These are phyloP conservation scores for Tamias sibiricus DNA, from an alignment of 2,113 vertebrate genomes.

Conservation along the genomic window DNA sequence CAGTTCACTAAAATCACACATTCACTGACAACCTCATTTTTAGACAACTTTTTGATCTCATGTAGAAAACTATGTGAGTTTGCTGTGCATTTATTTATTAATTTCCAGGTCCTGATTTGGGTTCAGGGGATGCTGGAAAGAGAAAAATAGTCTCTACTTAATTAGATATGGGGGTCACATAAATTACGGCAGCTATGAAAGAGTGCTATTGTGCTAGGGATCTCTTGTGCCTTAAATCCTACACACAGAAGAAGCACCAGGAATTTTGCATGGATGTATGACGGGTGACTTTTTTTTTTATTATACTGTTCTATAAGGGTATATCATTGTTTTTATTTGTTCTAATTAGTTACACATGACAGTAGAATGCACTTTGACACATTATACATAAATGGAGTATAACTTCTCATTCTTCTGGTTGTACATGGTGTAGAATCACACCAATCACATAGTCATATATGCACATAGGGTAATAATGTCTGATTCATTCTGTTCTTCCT, in stretches of 20 bases:
- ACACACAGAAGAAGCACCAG: background rate
- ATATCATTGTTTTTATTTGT: too few relatives aligned
- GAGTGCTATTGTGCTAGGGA: background rate
- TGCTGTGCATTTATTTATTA: background rate
- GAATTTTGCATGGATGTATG: background rate
- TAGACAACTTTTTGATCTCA: background rate
- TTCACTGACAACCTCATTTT: background rate
- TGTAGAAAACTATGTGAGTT: background rate
- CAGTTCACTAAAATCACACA: background rate
- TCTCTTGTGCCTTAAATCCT: background rate
- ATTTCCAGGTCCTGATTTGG: background rate
- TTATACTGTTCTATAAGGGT: too few relatives aligned
- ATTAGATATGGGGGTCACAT: background rate
- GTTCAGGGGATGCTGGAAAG: background rate
- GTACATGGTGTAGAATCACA: too few relatives aligned
- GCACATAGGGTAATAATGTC: too few relatives aligned
- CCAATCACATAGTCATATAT: too few relatives aligned
- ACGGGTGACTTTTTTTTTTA: background rate
- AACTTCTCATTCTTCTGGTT: too few relatives aligned
- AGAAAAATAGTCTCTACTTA: background rate
- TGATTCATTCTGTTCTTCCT: too few relatives aligned
- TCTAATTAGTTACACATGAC: too few relatives aligned
- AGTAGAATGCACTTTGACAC: too few relatives aligned
- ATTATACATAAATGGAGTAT: too few relatives aligned
- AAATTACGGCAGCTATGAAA: background rate